Evolutionary conservation across 2,888 invertebrate species (phyloP), one percentile per base, ranked within the genome.

Genomic region (Saturnia japonica): DNA sequence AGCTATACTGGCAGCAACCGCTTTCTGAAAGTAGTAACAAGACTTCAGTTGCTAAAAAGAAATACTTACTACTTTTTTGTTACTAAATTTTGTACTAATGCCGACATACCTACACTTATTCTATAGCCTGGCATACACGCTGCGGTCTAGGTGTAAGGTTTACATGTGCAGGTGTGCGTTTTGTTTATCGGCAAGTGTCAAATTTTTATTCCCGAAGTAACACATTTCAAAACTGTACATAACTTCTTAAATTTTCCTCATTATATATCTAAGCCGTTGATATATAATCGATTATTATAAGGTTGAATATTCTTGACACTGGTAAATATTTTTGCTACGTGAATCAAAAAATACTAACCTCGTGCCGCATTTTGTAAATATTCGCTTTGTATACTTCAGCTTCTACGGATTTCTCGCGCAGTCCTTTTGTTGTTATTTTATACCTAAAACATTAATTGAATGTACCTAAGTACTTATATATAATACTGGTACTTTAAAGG

Each of bases 371-470:
- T 40, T 86, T 77, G 45, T 78, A 78, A 66, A 88, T 77, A 25
- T 84, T 79, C 0, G 74, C 73, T 7, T 85, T 82, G 71, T 85
- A 91, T 22, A 76, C 70, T 19, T 76, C 73, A 8, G 88, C 87
- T 72, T 84, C 79, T 66, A 73, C 72, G 42, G 76, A 82, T 71
- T 82, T 82, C 1, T 75, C 62, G 0, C 72, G 57, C 0, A 82
- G 73, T 67, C 88, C 85, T 11, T 72, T 68, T 19, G 62, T 62
- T 28, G 85, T 81, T 73, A 72, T 79, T 28, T 71, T 78, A 71
- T 87, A 87, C 64, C 89, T 90, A 70, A 69, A 78, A 74, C 68
- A 43, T n/a, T 57, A 22, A n/a, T 54, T 11, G 12, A 43, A 43
- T 43, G 54, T 22, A n/a, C 1, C 19, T 54, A n/a, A n/a, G n/a